Conservation (phyloP, 2,113 vertebrate species). For the Cepphus grylle region DNA sequence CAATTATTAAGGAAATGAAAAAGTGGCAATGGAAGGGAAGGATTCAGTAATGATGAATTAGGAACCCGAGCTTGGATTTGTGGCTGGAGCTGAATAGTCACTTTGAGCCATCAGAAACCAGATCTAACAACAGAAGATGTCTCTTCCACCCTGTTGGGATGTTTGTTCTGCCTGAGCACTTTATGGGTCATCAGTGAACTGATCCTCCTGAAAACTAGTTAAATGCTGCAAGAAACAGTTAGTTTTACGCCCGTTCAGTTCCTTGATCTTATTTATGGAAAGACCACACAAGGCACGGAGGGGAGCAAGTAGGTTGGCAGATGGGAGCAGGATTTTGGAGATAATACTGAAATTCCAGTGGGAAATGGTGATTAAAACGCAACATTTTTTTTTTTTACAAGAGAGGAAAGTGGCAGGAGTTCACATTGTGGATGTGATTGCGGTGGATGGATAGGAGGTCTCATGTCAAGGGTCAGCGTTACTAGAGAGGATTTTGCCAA, state of each 20-base stretch:
- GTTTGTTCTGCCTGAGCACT: not conserved
- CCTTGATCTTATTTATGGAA: not conserved
- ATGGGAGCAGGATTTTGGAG: not conserved
- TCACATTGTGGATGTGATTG: not conserved
- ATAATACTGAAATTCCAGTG: not conserved
- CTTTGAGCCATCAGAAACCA: not conserved
- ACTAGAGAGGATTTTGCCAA: not conserved
- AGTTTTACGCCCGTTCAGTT: not conserved
- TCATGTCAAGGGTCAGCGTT: not conserved
- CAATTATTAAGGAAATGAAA: not conserved
- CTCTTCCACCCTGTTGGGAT: not conserved
- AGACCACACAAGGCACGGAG: rapidly evolving
- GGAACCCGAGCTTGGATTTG: not conserved
- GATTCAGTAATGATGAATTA: not conserved
- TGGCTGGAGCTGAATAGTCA: not conserved
- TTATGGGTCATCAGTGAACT: not conserved
- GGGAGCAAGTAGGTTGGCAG: not conserved
- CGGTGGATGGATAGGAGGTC: not conserved
- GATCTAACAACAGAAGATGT: not conserved
- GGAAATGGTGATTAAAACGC: not conserved
- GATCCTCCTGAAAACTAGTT: not conserved
- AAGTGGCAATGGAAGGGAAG: not conserved
- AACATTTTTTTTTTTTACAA: not conserved
- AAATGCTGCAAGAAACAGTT: not conserved
- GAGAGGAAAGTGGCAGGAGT: not conserved